Conservation (phyloP, 2,888 invertebrate species). For the Congeria kusceri region DNA sequence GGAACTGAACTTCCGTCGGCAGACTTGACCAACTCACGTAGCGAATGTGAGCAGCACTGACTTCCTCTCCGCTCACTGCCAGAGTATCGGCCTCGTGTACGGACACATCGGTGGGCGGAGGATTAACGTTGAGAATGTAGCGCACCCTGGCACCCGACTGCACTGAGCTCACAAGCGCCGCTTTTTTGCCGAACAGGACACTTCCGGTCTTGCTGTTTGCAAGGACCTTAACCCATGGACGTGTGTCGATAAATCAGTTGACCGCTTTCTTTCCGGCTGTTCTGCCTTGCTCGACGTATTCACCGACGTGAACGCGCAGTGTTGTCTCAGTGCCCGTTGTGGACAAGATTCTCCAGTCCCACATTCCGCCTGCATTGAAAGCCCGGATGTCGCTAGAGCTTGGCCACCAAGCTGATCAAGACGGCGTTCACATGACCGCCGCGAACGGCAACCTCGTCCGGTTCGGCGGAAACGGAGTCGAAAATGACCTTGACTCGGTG, state of each 20-base stretch:
- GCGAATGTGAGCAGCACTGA: constrained; percentile 29
- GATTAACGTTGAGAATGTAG: constrained; percentile 15
- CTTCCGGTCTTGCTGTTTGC: not conserved
- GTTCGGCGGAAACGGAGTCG: constrained; percentile 9
- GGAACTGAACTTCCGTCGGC: constrained; percentile 18
- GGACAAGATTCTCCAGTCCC: constrained; percentile 29
- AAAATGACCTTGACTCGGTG: constrained; percentile 26
- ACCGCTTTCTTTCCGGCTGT: not conserved
- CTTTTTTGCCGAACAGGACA: constrained; percentile 21
- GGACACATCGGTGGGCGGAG: not conserved
- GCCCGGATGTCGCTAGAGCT: not conserved
- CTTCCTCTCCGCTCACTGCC: not conserved
- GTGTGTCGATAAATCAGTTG: constrained; percentile 35
- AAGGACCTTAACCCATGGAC: constrained; percentile 31
- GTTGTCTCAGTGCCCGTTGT: constrained; percentile 22
- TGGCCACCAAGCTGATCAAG: constrained; percentile 18
- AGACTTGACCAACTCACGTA: not conserved
- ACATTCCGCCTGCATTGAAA: constrained; percentile 6
- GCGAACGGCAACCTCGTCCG: constrained; percentile 13
- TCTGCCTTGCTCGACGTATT: not conserved
- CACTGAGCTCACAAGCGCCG: constrained; percentile 11
- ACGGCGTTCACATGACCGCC: constrained; percentile 32
- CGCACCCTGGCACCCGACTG: constrained; percentile 29
- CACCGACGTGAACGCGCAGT: constrained; percentile 7
- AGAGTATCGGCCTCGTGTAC: constrained; percentile 25